phyloP scores from a whole-genome alignment of 2,113 vertebrate species.

The Festucalex cinctus region DNA sequence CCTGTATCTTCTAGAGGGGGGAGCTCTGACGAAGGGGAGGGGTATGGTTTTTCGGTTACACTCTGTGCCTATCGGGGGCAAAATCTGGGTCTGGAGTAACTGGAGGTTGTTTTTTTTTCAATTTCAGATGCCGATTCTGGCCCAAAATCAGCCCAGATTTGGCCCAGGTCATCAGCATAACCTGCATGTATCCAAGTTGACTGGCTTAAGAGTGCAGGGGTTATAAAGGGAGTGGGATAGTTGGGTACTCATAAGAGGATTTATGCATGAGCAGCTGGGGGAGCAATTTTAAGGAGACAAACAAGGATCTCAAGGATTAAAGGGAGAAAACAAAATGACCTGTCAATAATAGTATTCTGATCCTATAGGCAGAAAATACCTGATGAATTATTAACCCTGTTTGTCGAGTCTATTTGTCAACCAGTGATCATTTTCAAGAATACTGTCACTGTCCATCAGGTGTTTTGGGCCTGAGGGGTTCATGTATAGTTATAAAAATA shows the following conservation, averaged over 20 bases:
- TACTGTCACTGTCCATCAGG: constrained; percentile 39
- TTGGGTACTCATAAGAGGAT: constrained; percentile 7
- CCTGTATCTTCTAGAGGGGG: constrained; percentile 67
- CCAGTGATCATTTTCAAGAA: background rate
- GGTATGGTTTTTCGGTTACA: constrained; percentile 67
- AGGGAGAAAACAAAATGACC: constrained; percentile 18
- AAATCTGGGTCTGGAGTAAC: constrained; percentile 62
- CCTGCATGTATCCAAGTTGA: constrained; percentile 58
- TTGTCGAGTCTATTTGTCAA: background rate
- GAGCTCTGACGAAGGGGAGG: constrained; percentile 65
- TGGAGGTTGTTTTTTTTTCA: constrained; percentile 40
- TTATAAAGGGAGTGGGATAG: constrained; percentile 23
- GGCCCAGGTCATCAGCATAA: constrained; percentile 56
- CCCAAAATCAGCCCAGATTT: constrained; percentile 61
- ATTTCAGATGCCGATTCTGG: constrained; percentile 29
- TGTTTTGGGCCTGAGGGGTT: constrained; percentile 47
- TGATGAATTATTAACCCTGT: constrained; percentile 20
- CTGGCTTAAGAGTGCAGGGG: constrained; percentile 49
- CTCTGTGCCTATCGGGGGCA: constrained; percentile 44
- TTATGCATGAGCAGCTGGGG: constrained; percentile 53
- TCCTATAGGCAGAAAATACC: constrained; percentile 55
- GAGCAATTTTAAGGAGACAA: constrained; percentile 43
- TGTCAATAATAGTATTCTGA: constrained; percentile 12
- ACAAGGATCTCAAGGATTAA: constrained; percentile 33
- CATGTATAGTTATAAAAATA: background rate